Evolutionary conservation across 2,113 vertebrate species (phyloP), one percentile per base, ranked within the genome.

Genomic region (Phalacrocorax brasilianus): DNA sequence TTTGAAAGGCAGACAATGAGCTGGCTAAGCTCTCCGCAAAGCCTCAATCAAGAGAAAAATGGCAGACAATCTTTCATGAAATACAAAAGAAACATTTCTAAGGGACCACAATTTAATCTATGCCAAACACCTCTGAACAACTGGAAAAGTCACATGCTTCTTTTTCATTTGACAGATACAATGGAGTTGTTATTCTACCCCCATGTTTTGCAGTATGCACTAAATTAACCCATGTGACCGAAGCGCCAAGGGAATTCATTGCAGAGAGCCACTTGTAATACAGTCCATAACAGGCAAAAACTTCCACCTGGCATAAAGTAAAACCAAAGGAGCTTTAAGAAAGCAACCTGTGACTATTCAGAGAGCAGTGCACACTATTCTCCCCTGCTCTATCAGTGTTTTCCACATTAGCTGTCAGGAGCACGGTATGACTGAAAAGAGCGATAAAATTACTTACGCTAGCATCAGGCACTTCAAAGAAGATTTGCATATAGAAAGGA

Each of bases 1-100:
- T 96, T 87, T 93, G 94, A 97, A 85, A 93, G 77, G 86, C 94
- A 91, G 96, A 97, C 96, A 97, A 97, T 95, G 89, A 96, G 91
- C 81, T 85, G 77, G 92, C 80, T 92, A 30, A 1, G 77, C 84
- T 91, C 84, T 96, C 80, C 2, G 40, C 85, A 91, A 85, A 89
- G 87, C 87, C 94, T 96, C 92, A 91, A 91, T 96, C 86, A 95
- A 91, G 94, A 96, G 77, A 71, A 80, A 95, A 97, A 96, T 87
- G 94, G 94, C 89, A 97, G 91, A 86, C 86, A 95, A 95, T 89
- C 95, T 92, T 95, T 88, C 82, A 91, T 2, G 8, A 83, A 95
- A 67, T 9, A 97, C 73, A 96, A 97, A 95, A 88, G 96, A 59
- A 91, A 68, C 22, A 15, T 91, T 97, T 97, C 89, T 82, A 68